A percentile compares a stretch with the other conserved stretches of the same genome.
These are phyloP conservation scores for Chaunax sp. DNA, from an alignment of 2,797 vertebrate genomes.

Conservation along the genomic window DNA sequence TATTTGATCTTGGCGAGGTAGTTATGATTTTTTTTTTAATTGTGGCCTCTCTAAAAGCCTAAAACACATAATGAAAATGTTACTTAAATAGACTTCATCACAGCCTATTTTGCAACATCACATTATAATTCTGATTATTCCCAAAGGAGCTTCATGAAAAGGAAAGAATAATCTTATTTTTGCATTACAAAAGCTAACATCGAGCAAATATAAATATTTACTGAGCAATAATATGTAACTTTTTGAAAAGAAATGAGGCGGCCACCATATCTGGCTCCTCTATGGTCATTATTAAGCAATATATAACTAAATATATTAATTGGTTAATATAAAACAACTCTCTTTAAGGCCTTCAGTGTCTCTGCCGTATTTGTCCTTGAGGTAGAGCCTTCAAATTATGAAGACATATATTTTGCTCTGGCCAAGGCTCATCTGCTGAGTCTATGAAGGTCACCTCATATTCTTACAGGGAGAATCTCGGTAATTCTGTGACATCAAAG, in stretches of 20 bases:
- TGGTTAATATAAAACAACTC: slow-evolving; percentile 45
- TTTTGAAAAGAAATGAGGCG: slow-evolving; percentile 18
- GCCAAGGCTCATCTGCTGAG: slow-evolving; percentile 25
- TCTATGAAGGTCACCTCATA: slow-evolving; percentile 27
- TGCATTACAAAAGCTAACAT: slow-evolving; percentile 35
- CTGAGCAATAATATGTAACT: neutral
- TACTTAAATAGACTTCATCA: neutral
- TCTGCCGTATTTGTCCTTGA: slow-evolving; percentile 44
- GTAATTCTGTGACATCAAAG: slow-evolving; percentile 62
- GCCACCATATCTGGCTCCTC: slow-evolving; percentile 43
- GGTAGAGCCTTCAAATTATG: slow-evolving; percentile 14
- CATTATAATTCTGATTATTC: neutral
- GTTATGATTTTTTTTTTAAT: too few relatives aligned
- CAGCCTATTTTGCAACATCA: neutral
- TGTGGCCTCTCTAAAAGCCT: too few relatives aligned
- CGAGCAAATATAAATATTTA: too few relatives aligned
- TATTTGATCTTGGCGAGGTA: too few relatives aligned
- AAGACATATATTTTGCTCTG: slow-evolving; percentile 34
- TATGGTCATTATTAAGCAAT: too few relatives aligned
- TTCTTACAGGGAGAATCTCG: slow-evolving; percentile 56
- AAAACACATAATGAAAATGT: neutral
- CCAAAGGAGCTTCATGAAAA: slow-evolving; percentile 22
- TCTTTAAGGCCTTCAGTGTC: slow-evolving; percentile 28
- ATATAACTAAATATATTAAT: too few relatives aligned
- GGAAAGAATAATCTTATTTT: neutral